Conservation (phyloP, 1,140 invertebrate species). For the Akabosia matsudoensis region DNA sequence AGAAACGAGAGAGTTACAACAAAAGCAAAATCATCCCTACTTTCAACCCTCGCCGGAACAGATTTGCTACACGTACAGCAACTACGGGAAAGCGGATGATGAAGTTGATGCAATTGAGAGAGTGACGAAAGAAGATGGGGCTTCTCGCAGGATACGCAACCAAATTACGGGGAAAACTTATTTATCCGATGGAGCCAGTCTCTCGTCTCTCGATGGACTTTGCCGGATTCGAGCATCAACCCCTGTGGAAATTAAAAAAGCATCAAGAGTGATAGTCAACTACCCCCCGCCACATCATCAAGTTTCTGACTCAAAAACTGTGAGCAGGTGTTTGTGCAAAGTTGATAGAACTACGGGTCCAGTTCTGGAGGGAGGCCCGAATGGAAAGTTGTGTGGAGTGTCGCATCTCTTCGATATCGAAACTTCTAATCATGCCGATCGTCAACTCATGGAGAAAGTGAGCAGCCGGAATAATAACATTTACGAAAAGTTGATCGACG, state of each 20-base stretch:
- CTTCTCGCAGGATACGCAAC: background rate
- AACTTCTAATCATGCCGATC: background rate
- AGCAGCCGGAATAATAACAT: slow-evolving; percentile 4
- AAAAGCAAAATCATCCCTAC: background rate
- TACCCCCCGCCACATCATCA: slow-evolving; percentile 32
- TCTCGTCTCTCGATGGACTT: slow-evolving; percentile 13
- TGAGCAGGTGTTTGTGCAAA: slow-evolving; percentile 42
- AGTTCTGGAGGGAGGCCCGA: slow-evolving; percentile 4
- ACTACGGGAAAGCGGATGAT: background rate
- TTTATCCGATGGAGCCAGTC: slow-evolving; percentile 20
- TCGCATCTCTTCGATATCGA: no score
- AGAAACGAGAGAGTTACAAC: background rate
- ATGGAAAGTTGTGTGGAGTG: slow-evolving; percentile 15
- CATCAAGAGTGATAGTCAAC: slow-evolving; percentile 43
- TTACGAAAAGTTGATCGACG: slow-evolving; percentile 46
- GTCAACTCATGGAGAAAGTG: background rate
- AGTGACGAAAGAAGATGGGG: background rate
- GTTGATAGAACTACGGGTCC: background rate
- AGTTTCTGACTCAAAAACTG: slow-evolving; percentile 30
- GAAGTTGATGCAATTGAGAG: slow-evolving; percentile 4
- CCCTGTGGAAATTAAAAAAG: slow-evolving; percentile 44
- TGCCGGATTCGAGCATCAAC: slow-evolving; percentile 39
- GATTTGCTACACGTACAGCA: background rate
- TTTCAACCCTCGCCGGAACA: background rate
- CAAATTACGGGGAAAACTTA: slow-evolving; percentile 17